Base-by-base conservation (phyloP, 2,888 invertebrate species). In the Scaptomyza flava region DNA sequence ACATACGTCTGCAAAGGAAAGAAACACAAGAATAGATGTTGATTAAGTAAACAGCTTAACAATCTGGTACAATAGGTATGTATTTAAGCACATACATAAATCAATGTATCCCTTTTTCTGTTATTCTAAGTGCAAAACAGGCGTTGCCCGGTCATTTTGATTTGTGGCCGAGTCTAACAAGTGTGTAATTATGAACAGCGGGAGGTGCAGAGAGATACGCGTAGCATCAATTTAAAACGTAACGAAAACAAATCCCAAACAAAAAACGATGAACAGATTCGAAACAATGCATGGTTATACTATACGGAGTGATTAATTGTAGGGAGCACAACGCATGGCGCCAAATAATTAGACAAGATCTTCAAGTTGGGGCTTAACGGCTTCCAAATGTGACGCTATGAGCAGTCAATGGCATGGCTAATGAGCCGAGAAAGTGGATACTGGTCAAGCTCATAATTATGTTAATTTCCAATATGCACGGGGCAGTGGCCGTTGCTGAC, bases 1-100 rank as follows among this genome's bases (percentile, higher is more conserved):
- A 98, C 97, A 98, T 98, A 46, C 98, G 96, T 88, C 98, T 98
- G 68, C 4, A 77, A 23, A 12, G 27, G 6, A 74, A 8, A 12
- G 45, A 23, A 23, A 4, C 23, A 23, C 23, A 23, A 23, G 2
- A 68, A 76, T 62, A 71, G 62, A 70, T 57, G 43, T 76, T 77
- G 73, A 84, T 87, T 76, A 87, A 76, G 67, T 87, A 69, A 41
- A 38, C 57, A 61, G 31, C 31, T 33, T 30, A 30, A 31, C 17
- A 9, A 14, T 27, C 50, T 20, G 17, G 4, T 17, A 34, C 50
- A 50, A 50, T 50, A 34, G 50, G n/a, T 34, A 50, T 50, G 50
- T 17, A 34, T 33, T 50, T 52, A 52, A 38, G 27, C 31, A 41
- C 27, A 63, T 53, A 41, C 65, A 81, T 88, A 85, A 85, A 90